Conservation (phyloP, 2,113 vertebrate genomes). For the Grammomys surdaster region DNA sequence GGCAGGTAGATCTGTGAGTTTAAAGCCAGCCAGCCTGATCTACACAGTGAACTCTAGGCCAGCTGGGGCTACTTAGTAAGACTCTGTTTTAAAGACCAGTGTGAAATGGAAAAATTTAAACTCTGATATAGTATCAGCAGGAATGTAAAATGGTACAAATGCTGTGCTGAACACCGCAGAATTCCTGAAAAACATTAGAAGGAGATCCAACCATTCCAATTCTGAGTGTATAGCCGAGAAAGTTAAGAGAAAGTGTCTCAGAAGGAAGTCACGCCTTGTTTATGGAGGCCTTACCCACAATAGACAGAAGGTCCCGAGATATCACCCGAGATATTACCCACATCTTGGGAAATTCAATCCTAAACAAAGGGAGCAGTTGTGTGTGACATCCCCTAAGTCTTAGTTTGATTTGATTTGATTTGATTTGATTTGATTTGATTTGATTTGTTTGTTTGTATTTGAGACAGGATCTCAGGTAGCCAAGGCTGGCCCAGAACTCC, state of each 20-base stretch:
- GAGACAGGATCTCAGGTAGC: not conserved
- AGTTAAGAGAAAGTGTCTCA: not conserved
- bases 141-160: not conserved
- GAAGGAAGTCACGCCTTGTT: not conserved
- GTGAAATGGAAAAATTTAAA: not conserved
- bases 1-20: not conserved
- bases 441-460: not conserved
- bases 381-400: not conserved
- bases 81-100: not conserved
- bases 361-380: not conserved
- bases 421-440: too few relatives aligned
- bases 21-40: not conserved
- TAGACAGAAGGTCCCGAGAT: not conserved
- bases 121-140: not conserved
- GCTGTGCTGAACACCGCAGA: too few relatives aligned
- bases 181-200: not conserved
- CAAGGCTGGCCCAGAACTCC: not conserved
- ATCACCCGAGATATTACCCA: not conserved
- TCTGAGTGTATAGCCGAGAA: not conserved
- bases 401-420: not conserved
- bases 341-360: too few relatives aligned
- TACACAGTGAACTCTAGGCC: not conserved
- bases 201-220: not conserved
- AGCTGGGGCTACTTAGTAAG: not conserved
- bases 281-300: not conserved